Evolutionary conservation across 2,113 vertebrate genomes (phyloP).

Genomic region (Poeciliopsis turrubarensis): DNA sequence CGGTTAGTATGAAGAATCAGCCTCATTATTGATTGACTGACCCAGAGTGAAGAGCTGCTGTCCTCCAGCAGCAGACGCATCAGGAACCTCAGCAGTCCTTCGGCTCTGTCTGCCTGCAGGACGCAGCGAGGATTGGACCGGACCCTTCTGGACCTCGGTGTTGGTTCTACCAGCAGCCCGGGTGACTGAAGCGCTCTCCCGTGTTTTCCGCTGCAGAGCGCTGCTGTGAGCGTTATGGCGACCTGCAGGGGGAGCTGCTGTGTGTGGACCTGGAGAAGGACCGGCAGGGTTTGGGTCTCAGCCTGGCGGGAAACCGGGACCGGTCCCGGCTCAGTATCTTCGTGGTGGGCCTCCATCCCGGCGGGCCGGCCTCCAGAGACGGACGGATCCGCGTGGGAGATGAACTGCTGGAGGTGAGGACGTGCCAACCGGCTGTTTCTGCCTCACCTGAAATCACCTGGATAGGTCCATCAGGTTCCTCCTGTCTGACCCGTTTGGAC

Average conservation of each 20-base stretch:
- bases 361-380: constrained; percentile 86
- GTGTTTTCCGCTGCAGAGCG: constrained; percentile 80
- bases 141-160: no score
- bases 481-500: not conserved
- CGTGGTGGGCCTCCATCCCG: constrained; percentile 90
- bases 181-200: not conserved
- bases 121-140: no score
- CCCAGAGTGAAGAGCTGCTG: no score
- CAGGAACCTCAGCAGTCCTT: no score
- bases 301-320: constrained; percentile 94
- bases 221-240: constrained; percentile 92
- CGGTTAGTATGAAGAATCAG: no score
- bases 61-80: no score
- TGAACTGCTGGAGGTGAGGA: constrained; percentile 91
- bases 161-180: no score
- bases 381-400: constrained; percentile 89
- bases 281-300: constrained; percentile 92
- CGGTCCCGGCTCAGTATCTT: constrained; percentile 93
- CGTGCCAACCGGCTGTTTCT: not conserved
- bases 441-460: no score
- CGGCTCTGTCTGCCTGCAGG: no score
- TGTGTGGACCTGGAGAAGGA: constrained; percentile 97
- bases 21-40: no score
- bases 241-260: constrained; percentile 89
- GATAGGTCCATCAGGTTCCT: not conserved